These are phyloP conservation scores for Stenodera caucasica DNA, from an alignment of 2,888 invertebrate species.

Conservation along the genomic window DNA sequence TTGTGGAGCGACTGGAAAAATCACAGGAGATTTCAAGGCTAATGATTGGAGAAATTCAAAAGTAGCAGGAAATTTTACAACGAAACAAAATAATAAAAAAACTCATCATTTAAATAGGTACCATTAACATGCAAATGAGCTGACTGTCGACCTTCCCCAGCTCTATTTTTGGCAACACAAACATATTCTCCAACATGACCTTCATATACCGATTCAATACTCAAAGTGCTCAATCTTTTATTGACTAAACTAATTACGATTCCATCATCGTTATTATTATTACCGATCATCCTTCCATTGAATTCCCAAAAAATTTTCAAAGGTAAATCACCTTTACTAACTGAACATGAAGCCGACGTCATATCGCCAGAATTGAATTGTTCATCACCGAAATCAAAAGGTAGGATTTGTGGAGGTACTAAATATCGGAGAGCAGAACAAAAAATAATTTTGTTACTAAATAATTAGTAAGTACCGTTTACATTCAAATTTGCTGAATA, in stretches of 20 bases:
- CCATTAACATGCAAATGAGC: conserved; percentile 70
- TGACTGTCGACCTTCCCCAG: conserved; percentile 64
- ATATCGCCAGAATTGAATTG: conserved; percentile 70
- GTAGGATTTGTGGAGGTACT: conserved; percentile 58
- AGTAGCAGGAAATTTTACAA: background rate
- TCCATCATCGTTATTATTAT: conserved; percentile 27
- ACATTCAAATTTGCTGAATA: conserved; percentile 67
- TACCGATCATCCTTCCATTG: conserved; percentile 53
- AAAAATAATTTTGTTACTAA: background rate
- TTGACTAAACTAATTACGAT: conserved; percentile 52
- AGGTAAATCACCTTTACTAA: conserved; percentile 70
- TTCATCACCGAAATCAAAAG: conserved; percentile 64
- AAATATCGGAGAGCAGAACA: conserved; percentile 11
- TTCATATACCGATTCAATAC: conserved; percentile 58
- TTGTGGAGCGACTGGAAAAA: conserved; percentile 54
- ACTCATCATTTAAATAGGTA: conserved; percentile 49
- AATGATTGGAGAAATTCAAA: conserved; percentile 9
- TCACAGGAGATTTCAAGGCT: conserved; percentile 68
- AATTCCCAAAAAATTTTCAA: conserved; percentile 64
- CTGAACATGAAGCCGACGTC: conserved; percentile 68
- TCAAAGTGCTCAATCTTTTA: conserved; percentile 58
- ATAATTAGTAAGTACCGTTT: conserved; percentile 61
- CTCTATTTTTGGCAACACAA: conserved; percentile 60
- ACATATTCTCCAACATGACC: conserved; percentile 60
- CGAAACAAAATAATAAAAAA: background rate